Evolutionary conservation across 64 coral and sea anemone species (phyloP).

Genomic region (Porites australiensis): DNA sequence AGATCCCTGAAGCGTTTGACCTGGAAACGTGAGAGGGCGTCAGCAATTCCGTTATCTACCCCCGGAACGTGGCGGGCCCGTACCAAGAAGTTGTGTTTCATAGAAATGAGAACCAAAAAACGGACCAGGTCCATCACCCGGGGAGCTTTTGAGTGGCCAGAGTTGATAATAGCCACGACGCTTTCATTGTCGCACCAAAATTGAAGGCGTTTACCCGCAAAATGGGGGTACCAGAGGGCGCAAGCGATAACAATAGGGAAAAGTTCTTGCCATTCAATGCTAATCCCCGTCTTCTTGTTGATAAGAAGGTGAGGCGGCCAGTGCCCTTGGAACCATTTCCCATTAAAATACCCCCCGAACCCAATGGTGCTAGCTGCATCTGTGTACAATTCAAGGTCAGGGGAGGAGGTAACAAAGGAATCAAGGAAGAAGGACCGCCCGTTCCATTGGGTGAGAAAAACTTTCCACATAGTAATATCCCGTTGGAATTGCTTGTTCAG

Average conservation of each 20-base stretch:
- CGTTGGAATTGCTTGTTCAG: background rate
- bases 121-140: slow-evolving; percentile 21
- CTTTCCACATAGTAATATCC: slow-evolving; percentile 14
- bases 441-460: background rate
- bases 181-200: no score
- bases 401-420: background rate
- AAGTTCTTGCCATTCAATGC: background rate
- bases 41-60: background rate
- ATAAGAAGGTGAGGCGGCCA: background rate
- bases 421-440: background rate
- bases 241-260: background rate
- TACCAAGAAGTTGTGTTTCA: slow-evolving; percentile 20
- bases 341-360: background rate
- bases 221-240: background rate
- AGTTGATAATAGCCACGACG: slow-evolving; percentile 16
- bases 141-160: slow-evolving; percentile 10
- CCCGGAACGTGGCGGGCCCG: slow-evolving; percentile 13
- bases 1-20: background rate
- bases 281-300: background rate
- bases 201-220: no score
- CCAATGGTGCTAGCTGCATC: background rate
- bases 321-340: slow-evolving; percentile 10
- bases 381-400: background rate
- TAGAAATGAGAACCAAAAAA: background rate
- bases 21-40: slow-evolving; percentile 60